Conservation (phyloP, 2,888 invertebrate genomes). For the Stegana nigrithorax region DNA sequence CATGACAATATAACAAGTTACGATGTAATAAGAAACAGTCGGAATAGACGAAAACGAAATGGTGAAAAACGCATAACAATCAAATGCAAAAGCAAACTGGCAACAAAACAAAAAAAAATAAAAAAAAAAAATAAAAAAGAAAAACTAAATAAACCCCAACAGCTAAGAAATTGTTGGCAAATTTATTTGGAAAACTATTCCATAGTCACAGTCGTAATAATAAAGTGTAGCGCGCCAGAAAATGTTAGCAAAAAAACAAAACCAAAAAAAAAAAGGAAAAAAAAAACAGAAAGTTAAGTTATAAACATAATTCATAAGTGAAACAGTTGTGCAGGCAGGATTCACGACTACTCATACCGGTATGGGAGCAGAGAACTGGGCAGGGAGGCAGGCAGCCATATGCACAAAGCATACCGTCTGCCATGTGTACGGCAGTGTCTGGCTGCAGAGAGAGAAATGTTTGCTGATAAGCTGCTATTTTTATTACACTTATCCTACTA, state of each 20-base stretch:
- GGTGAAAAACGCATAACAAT: conserved; percentile 42
- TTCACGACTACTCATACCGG: too few species aligned
- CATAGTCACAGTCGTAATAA: conserved; percentile 38
- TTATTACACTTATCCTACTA: too few species aligned
- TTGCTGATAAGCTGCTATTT: too few species aligned
- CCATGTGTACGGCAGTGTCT: too few species aligned
- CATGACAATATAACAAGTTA: conserved; percentile 58
- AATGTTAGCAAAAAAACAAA: background rate
- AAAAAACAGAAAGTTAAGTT: conserved; percentile 27
- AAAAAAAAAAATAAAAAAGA: too few species aligned
- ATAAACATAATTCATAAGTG: conserved; percentile 36
- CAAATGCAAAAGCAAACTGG: conserved; percentile 38
- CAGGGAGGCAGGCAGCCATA: background rate
- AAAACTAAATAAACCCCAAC: too few species aligned
- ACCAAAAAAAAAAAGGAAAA: background rate
- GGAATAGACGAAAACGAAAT: conserved; percentile 9
- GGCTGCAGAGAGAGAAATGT: too few species aligned
- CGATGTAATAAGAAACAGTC: conserved; percentile 29
- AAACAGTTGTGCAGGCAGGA: conserved; percentile 8
- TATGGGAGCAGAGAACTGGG: too few species aligned
- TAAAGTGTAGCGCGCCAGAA: conserved; percentile 25
- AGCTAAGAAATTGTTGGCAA: conserved; percentile 45
- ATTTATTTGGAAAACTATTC: conserved; percentile 53
- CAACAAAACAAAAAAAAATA: too few species aligned
- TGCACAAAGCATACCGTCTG: too few species aligned